phyloP scores from a whole-genome alignment of 2,113 vertebrate genomes.

The Brachirus orientalis region DNA sequence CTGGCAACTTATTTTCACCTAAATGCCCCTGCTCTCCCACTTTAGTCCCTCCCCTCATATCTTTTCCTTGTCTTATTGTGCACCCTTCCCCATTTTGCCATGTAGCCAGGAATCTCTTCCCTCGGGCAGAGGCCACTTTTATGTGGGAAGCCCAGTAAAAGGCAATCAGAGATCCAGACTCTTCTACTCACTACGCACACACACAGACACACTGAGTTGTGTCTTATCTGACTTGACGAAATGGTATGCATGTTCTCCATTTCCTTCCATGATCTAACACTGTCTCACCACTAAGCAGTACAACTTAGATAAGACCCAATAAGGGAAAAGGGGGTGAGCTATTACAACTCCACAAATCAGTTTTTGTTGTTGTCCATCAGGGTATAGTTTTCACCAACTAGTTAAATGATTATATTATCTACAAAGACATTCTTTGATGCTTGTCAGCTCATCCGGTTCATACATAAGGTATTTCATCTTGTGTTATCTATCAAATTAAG shows the following conservation, averaged over 20 bases:
- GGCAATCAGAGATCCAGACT: slow-evolving; percentile 80
- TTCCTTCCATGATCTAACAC: slow-evolving; percentile 76
- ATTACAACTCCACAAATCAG: slow-evolving; percentile 69
- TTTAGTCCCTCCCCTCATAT: slow-evolving; percentile 65
- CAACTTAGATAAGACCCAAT: slow-evolving; percentile 73
- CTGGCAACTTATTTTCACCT: slow-evolving; percentile 78
- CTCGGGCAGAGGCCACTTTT: slow-evolving; percentile 81
- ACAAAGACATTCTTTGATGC: slow-evolving; percentile 87
- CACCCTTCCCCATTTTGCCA: slow-evolving; percentile 72
- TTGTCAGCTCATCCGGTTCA: slow-evolving; percentile 83
- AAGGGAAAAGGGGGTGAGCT: slow-evolving; percentile 59
- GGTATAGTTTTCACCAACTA: slow-evolving; percentile 69
- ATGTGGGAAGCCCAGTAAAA: slow-evolving; percentile 83
- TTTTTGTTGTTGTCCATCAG: slow-evolving; percentile 73
- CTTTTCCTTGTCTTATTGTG: slow-evolving; percentile 65
- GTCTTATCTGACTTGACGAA: slow-evolving; percentile 82
- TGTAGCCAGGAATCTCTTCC: slow-evolving; percentile 79
- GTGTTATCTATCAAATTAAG: slow-evolving; percentile 75
- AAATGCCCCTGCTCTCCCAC: slow-evolving; percentile 65
- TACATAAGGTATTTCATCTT: slow-evolving; percentile 75
- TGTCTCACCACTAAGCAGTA: slow-evolving; percentile 72
- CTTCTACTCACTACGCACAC: slow-evolving; percentile 54
- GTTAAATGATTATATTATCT: slow-evolving; percentile 78
- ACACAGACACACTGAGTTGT: slow-evolving; percentile 49
- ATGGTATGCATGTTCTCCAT: slow-evolving; percentile 81